phyloP scores from a whole-genome alignment of 37 sponge, comb jelly and placozoan species.

The Halichondria panicea region DNA sequence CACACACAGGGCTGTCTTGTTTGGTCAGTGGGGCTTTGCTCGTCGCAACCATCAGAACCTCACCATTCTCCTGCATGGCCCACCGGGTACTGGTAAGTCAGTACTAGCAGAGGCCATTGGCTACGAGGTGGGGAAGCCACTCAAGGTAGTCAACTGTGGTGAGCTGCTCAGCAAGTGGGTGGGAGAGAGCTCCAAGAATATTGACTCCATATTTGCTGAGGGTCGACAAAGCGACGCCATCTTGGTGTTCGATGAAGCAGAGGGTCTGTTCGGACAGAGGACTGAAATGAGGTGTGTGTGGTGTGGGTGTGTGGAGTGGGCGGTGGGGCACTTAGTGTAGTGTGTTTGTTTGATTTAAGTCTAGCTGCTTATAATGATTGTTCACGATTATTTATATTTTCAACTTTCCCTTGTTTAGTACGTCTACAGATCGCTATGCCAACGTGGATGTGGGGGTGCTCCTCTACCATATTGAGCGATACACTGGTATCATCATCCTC shows the following conservation, averaged over 20 bases:
- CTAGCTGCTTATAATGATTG: neutral
- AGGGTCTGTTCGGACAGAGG: conserved; percentile 78
- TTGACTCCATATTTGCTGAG: conserved; percentile 80
- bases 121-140: conserved; percentile 88
- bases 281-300: conserved; percentile 57
- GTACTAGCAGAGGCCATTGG: conserved; percentile 86
- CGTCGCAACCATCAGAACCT: conserved; percentile 53
- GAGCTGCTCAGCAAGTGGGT: conserved; percentile 90
- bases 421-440: conserved; percentile 78
- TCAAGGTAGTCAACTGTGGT: conserved; percentile 86
- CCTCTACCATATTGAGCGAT: conserved; percentile 82
- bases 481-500: conserved; percentile 81
- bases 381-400: neutral
- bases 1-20: conserved; percentile 59
- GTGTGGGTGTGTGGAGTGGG: neutral
- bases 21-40: conserved; percentile 90
- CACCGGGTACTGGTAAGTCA: conserved; percentile 85
- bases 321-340: neutral
- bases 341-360: neutral
- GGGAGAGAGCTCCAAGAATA: conserved; percentile 85
- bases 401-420: neutral
- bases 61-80: conserved; percentile 78
- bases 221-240: conserved; percentile 70
- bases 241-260: conserved; percentile 81
- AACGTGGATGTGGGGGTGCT: conserved; percentile 82